Conservation (phyloP, 2,888 invertebrate genomes). For the Nomada fucata region DNA sequence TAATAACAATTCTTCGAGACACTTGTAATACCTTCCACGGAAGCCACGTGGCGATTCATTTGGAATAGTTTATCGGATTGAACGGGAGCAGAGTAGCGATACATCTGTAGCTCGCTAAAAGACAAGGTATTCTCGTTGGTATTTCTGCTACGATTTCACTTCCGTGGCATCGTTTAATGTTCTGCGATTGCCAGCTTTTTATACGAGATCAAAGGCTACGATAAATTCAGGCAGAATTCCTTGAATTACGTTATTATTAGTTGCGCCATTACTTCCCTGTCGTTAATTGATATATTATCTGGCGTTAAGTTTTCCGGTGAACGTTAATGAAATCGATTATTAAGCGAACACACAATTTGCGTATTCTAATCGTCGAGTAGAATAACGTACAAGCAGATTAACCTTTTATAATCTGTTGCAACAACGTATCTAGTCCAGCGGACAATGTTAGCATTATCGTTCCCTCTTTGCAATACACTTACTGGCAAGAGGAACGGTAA, state of each 20-base stretch:
- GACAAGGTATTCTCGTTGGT: not conserved
- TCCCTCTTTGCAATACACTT: no score
- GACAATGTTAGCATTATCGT: no score
- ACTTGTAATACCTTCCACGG: not conserved
- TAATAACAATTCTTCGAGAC: not conserved
- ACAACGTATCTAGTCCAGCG: no score
- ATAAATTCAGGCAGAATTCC: conserved; percentile 32
- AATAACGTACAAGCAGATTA: no score
- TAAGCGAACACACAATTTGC: no score
- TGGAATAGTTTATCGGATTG: not conserved
- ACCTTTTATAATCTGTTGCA: no score
- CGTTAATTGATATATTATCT: conserved; percentile 21
- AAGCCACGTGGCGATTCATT: not conserved
- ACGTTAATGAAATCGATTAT: not conserved
- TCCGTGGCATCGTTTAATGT: conserved; percentile 41
- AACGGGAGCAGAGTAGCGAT: conserved; percentile 8
- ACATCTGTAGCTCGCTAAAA: not conserved
- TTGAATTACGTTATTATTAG: conserved; percentile 28
- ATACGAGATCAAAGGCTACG: conserved; percentile 32
- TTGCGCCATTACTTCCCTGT: not conserved
- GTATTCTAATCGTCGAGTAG: no score
- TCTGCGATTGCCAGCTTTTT: conserved; percentile 35
- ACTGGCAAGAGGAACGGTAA: not conserved
- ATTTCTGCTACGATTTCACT: conserved; percentile 27
- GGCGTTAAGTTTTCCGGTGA: conserved; percentile 34